Conservation (phyloP, 2,888 invertebrate species). For the Diadegma fenestrale region DNA sequence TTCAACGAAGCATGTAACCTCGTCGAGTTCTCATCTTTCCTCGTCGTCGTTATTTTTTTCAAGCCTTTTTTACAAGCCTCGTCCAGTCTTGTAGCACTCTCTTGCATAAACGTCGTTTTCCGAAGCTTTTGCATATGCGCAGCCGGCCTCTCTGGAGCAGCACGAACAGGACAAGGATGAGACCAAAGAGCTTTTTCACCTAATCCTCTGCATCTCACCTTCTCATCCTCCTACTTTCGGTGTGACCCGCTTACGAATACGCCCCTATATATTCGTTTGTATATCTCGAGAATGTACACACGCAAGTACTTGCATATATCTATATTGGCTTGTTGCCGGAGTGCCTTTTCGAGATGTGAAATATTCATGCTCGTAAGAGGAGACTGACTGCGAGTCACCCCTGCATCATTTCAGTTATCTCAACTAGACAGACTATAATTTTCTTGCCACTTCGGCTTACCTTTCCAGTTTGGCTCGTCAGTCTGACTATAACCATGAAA, state of each 20-base stretch:
- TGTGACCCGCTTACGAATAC: slow-evolving; percentile 24
- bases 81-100: slow-evolving; percentile 4
- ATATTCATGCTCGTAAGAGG: slow-evolving; percentile 38
- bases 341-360: slow-evolving; percentile 12
- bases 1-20: slow-evolving; percentile 10
- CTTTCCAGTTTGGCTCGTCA: slow-evolving; percentile 7
- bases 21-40: slow-evolving; percentile 2
- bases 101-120: slow-evolving; percentile 1
- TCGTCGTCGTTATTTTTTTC: not conserved
- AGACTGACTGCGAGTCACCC: slow-evolving; percentile 26
- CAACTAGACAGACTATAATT: slow-evolving; percentile 34
- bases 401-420: slow-evolving; percentile 30
- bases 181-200: slow-evolving; percentile 54
- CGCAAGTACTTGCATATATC: not conserved
- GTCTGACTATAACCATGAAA: slow-evolving; percentile 10
- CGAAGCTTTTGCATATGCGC: slow-evolving; percentile 30
- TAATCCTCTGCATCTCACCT: slow-evolving; percentile 49
- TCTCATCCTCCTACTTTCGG: slow-evolving; percentile 26
- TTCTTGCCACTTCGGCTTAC: slow-evolving; percentile 28
- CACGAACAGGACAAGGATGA: not conserved
- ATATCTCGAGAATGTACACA: slow-evolving; percentile 12
- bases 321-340: slow-evolving; percentile 6
- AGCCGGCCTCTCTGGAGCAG: slow-evolving; percentile 29
- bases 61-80: not conserved
- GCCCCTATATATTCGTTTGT: slow-evolving; percentile 6